These are phyloP conservation scores for Meghimatium bilineatum DNA, from an alignment of 2,888 invertebrate species.

Conservation along the genomic window DNA sequence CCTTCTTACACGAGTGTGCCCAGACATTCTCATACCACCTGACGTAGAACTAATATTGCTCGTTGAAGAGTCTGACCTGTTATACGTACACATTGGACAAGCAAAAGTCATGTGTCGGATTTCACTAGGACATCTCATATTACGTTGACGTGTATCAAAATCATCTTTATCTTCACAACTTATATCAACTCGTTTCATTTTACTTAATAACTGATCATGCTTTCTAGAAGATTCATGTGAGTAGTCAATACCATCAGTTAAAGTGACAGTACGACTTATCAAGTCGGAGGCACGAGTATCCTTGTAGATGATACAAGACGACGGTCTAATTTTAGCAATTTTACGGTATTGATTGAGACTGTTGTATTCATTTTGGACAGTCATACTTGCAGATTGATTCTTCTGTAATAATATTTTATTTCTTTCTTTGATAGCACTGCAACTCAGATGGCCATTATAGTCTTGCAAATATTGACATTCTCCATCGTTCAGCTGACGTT, in stretches of 20 bases:
- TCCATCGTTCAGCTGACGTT: not conserved
- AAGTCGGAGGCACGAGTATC: not conserved
- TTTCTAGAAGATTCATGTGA: not conserved
- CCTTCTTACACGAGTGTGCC: not conserved
- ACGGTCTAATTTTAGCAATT: not conserved
- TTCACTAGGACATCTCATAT: not conserved
- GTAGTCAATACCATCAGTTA: not conserved
- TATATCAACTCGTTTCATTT: not conserved
- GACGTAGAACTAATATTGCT: conserved; percentile 7
- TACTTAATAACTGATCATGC: too few relatives aligned
- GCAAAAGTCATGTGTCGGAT: not conserved
- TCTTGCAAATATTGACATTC: not conserved
- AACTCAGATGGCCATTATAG: not conserved
- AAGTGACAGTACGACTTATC: not conserved
- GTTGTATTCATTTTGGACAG: not conserved
- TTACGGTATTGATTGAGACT: not conserved
- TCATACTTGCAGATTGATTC: not conserved
- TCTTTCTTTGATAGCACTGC: not conserved
- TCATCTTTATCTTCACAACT: not conserved
- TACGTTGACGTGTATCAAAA: not conserved
- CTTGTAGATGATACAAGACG: not conserved
- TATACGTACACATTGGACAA: not conserved
- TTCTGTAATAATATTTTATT: not conserved
- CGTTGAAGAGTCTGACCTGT: conserved; percentile 10
- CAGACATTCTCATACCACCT: not conserved